phyloP scores from a whole-genome alignment of 2,797 vertebrate species.

The Cyclura pinguis region DNA sequence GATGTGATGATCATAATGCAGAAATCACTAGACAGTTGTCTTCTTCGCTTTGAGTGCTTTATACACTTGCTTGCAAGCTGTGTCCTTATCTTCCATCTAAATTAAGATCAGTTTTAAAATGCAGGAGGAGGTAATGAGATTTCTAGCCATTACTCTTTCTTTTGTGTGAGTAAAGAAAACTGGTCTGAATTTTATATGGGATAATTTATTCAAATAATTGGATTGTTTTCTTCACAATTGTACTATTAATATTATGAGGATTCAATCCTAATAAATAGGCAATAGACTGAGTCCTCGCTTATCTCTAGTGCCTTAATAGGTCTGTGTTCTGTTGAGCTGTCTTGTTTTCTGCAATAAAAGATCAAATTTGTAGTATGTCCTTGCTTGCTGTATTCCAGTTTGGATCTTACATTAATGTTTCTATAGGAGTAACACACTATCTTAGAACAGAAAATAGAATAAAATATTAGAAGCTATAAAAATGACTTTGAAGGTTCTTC shows the following conservation, averaged over 20 bases:
- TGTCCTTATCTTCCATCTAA: constrained; percentile 20
- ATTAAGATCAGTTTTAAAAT: constrained; percentile 46
- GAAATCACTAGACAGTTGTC: background rate
- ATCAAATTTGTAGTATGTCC: constrained; percentile 25
- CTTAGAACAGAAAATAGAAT: constrained; percentile 46
- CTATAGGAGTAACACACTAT: constrained; percentile 55
- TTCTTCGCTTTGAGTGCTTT: background rate
- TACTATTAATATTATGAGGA: constrained; percentile 30
- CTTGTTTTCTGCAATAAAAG: constrained; percentile 36
- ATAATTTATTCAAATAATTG: constrained; percentile 32
- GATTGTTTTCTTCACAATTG: constrained; percentile 29
- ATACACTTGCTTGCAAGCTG: background rate
- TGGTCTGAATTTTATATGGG: background rate
- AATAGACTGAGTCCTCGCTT: constrained; percentile 38
- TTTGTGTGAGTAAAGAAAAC: background rate
- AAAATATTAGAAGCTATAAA: constrained; percentile 55
- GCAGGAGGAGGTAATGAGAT: constrained; percentile 1
- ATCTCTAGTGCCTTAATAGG: constrained; percentile 43
- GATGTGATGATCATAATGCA: background rate
- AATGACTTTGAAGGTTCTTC: constrained; percentile 10
- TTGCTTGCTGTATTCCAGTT: constrained; percentile 42
- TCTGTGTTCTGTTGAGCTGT: constrained; percentile 23
- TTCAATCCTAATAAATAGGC: constrained; percentile 21
- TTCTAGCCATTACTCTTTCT: constrained; percentile 18
- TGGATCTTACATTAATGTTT: constrained; percentile 49